Conservation (phyloP, 2,113 vertebrate genomes). For the Antennarius striatus region DNA sequence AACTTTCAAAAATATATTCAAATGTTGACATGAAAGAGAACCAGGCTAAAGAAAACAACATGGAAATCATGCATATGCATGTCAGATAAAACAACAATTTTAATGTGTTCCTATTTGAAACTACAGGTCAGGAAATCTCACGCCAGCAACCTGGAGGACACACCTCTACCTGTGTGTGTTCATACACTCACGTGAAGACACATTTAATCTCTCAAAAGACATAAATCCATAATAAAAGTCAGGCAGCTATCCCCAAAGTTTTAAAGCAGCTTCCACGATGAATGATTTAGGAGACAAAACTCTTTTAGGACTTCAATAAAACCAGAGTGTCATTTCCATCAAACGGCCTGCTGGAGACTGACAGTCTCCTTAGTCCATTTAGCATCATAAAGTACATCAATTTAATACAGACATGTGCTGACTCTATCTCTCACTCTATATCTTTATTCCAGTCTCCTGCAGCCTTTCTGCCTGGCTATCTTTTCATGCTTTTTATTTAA, state of each 20-base stretch:
- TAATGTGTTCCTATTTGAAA: conserved; percentile 3
- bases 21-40: neutral
- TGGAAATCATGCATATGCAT: conserved; percentile 3
- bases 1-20: conserved; percentile 23
- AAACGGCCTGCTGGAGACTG: conserved; percentile 42
- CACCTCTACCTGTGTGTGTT: conserved; percentile 3
- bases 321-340: conserved; percentile 55
- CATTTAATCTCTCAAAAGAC: conserved; percentile 30
- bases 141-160: neutral
- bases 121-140: neutral
- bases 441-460: conserved; percentile 30
- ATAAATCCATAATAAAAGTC: conserved; percentile 42
- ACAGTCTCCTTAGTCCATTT: conserved; percentile 52
- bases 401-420: conserved; percentile 44
- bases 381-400: conserved; percentile 53
- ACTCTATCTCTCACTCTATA: conserved; percentile 33
- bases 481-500: conserved; percentile 12
- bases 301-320: conserved; percentile 61
- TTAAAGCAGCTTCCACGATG: conserved; percentile 35
- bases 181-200: conserved; percentile 20
- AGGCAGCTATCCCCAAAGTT: conserved; percentile 44
- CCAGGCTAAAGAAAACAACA: neutral
- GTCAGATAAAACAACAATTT: neutral
- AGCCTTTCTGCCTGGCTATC: conserved; percentile 6
- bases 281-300: conserved; percentile 62